Evolutionary conservation across 2,888 invertebrate species (phyloP), one percentile per base, ranked within the genome.

Genomic region (Drosophila helvetica): DNA sequence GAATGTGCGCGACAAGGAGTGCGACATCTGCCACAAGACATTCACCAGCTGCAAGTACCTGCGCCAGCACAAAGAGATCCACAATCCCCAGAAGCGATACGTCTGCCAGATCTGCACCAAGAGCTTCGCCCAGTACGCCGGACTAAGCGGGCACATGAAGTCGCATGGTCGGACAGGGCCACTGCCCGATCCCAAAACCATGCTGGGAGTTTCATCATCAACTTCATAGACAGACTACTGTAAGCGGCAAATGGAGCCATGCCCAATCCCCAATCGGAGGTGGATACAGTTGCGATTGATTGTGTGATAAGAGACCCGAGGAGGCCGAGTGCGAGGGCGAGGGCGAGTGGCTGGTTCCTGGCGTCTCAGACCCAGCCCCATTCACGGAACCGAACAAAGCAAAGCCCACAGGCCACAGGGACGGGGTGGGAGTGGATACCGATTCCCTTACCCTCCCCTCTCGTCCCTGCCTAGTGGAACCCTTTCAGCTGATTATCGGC

Each of bases 41-140:
- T 90, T 90, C 53, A 80, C 88, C 46, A 78, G 89, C 17, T 78
- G 82, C 46, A 83, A 83, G 30, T 82, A 86, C 8, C 59, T 90
- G 12, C 77, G 83, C 8, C 83, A 86, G 30, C 90, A 90, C 68
- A 79, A 80, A 48, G 80, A 88, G 61, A 76, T 90, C 18, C 90
- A 90, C 68, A 76, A 80, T 3, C 69, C 72, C 18, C 61, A 82
- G 33, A 90, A 90, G 58, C 82, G 88, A 17, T 81, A 92, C 86
- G 75, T 90, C 79, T 82, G 85, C 66, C 81, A 83, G 70, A 63
- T 84, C 6, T 90, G 90, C 38, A 74, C 73, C 25, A 90, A 90
- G 58, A 79, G 79, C 7, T 90, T 87, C 58, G 86, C 89, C 5
- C 90, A 90, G 61, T 77, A 79, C 27, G 81, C 89, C 7, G 91